Conservation (phyloP, 2,113 vertebrate genomes). For the Labeo catla region DNA sequence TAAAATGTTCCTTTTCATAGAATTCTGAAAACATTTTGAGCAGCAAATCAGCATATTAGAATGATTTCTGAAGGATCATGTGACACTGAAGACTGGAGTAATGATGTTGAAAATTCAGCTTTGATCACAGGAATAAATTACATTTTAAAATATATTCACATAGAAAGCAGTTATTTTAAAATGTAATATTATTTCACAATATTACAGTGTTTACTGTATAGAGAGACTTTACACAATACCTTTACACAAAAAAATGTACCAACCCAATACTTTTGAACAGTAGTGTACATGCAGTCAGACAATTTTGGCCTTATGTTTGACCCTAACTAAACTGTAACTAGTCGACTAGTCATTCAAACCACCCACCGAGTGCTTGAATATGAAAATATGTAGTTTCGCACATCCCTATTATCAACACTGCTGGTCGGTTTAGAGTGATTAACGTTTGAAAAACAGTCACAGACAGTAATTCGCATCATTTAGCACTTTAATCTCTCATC, state of each 20-base stretch:
- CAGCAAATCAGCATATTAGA: background rate
- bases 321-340: background rate
- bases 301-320: background rate
- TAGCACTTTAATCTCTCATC: background rate
- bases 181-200: background rate
- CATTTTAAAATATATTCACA: background rate
- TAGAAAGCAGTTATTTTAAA: background rate
- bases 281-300: background rate
- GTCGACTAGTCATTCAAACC: background rate
- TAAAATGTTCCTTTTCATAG: too few relatives aligned
- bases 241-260: background rate
- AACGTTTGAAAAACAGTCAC: conserved; percentile 6
- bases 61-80: background rate
- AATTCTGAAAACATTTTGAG: too few relatives aligned
- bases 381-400: background rate
- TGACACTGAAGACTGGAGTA: background rate
- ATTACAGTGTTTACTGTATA: background rate
- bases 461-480: background rate
- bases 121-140: background rate
- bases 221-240: too few relatives aligned
- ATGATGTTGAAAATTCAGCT: background rate
- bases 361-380: background rate
- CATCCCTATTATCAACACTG: conserved; percentile 12
- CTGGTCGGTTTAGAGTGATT: conserved; percentile 1
- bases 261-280: background rate